phyloP scores from a whole-genome alignment of 2,113 vertebrate species.

The Pseudopodoces humilis region DNA sequence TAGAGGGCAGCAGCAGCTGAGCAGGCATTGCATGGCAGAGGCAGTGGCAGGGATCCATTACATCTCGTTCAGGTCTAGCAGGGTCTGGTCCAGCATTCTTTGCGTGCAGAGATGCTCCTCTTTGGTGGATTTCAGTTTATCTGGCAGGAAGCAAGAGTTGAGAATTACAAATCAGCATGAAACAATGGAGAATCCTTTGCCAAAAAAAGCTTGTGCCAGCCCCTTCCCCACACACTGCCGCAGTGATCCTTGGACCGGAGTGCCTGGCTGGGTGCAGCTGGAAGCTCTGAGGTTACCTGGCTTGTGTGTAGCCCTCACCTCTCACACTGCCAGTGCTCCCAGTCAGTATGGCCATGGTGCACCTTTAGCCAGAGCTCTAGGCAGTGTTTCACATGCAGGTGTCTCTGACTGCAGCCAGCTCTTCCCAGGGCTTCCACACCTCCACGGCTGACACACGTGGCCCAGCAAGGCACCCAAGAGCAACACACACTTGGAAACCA shows the following conservation, averaged over 20 bases:
- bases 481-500: background rate
- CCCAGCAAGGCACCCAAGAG: slow-evolving; percentile 27
- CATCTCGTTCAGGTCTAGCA: slow-evolving; percentile 91
- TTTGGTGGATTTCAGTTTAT: slow-evolving; percentile 87
- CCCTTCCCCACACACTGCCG: background rate
- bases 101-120: slow-evolving; percentile 90
- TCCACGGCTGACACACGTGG: background rate
- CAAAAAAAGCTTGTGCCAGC: background rate
- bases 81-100: slow-evolving; percentile 89
- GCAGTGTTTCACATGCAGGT: background rate
- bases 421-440: background rate
- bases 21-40: slow-evolving; percentile 10
- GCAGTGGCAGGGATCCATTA: slow-evolving; percentile 67
- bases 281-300: background rate
- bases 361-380: background rate
- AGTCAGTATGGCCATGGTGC: background rate
- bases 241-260: background rate
- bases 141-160: slow-evolving; percentile 71
- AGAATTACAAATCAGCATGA: background rate
- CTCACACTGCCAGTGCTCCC: background rate
- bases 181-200: fast-evolving
- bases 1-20: slow-evolving; percentile 64
- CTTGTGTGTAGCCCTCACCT: background rate
- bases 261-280: background rate
- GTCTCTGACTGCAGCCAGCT: background rate